phyloP scores from a whole-genome alignment of 2,797 vertebrate species.

The Geotrypetes seraphini region DNA sequence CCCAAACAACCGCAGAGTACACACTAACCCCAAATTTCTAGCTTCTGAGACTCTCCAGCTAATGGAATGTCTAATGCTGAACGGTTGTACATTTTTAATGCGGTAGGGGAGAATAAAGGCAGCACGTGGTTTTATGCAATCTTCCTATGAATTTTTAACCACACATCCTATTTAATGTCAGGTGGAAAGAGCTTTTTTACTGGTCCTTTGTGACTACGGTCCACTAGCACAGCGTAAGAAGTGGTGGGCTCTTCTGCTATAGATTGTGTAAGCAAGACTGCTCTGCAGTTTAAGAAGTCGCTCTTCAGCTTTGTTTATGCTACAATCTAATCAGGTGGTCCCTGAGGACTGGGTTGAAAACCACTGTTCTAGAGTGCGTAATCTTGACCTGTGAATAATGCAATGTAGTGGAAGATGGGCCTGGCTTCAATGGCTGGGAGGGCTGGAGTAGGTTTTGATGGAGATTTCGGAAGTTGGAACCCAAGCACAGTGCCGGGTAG shows the following conservation, averaged over 20 bases:
- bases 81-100: conserved; percentile 47
- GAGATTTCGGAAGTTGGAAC: too few species aligned
- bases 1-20: background rate
- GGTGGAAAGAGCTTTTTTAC: conserved; percentile 32
- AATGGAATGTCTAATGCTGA: conserved; percentile 34
- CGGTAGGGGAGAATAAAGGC: conserved; percentile 36
- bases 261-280: conserved; percentile 4
- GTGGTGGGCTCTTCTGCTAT: conserved; percentile 10
- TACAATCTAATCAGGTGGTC: too few species aligned
- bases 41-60: conserved; percentile 9
- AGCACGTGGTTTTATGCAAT: conserved; percentile 53
- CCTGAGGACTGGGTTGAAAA: too few species aligned
- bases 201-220: conserved; percentile 19
- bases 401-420: too few species aligned
- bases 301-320: conserved; percentile 3
- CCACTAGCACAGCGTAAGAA: conserved; percentile 10
- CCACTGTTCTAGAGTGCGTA: too few species aligned
- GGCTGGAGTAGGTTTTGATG: too few species aligned
- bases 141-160: conserved; percentile 46
- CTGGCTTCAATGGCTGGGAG: too few species aligned
- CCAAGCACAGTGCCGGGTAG: too few species aligned
- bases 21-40: background rate
- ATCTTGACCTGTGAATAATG: too few species aligned
- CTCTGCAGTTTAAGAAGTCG: conserved; percentile 2
- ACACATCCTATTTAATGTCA: conserved; percentile 36